Evolutionary conservation across 35 echinoderm and acorn worm species (phyloP), one percentile per base, ranked within the genome.

Genomic region (Ophiothrix spiculata): DNA sequence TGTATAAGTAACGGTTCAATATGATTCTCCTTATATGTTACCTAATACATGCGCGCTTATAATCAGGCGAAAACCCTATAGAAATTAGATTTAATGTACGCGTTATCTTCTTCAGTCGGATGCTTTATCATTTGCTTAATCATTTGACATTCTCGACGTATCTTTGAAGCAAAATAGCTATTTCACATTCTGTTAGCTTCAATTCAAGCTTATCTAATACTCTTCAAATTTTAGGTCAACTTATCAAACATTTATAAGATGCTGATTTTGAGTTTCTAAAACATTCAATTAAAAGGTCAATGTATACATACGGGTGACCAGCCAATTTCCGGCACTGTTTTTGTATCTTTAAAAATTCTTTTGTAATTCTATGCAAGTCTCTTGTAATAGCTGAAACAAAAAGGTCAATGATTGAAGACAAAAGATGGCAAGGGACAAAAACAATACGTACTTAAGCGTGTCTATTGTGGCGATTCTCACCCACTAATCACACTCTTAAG

Each of bases 361-460:
- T 69, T 69, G 60, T 69, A 69, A 69, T 69, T 69, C 60, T 28
- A 69, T 69, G 60, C 60, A 69, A 69, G 60, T 69, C 60, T 28
- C 60, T 69, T 69, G 60, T 69, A 69, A 69, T 25, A 69, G 60
- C 60, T 69, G 60, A 69, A 69, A 69, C 60, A 69, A 15, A 69
- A 69, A 69, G 60, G 60, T 69, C 60, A 69, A 69, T 69, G 60
- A 15, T 69, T 69, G 10, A 6, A 15, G 1, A 69, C 60, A 69
- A 69, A 25, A 25, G 10, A 4, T 6, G 23, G 10, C 60, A 25
- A 25, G 60, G 6, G 3, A 69, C 8, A 69, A 69, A 69, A 25
- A 69, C 60, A 69, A 69, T 69, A 69, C 29, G 60, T 25, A 69
- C n/a, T 69, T 69, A 69, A 69, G 60, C 60, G 60, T 69, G 60